Base-by-base conservation (phyloP, 2,797 vertebrate genomes). In the Poeciliopsis presidionis region DNA sequence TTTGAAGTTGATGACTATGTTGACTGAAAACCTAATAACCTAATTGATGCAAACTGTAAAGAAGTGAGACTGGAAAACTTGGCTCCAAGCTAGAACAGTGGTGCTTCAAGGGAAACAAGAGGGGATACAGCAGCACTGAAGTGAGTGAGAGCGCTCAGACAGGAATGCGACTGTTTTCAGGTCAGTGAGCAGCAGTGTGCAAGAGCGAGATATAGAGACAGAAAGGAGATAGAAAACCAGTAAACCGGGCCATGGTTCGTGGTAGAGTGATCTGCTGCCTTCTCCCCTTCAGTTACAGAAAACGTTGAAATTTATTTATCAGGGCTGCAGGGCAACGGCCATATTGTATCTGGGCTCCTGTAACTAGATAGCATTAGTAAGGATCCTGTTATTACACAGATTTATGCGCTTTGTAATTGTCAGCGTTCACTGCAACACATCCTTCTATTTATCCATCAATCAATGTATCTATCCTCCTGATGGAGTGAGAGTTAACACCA, bases 161-260 rank as follows among this genome's bases (percentile, higher is more conserved):
- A 94, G 92, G 94, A 95, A 94, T 94, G 94, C 51, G 70, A 88
- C 85, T 92, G 92, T 95, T 95, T 96, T 95, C 92, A 94, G 95
- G 95, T 96, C 95, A 95, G 88, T 95, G 94, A 93, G 88, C 90
- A 86, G 86, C 86, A 88, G 83, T 78, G 78, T 84, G 79, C 74
- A 80, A 78, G 76, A 49, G 83, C 71, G 43, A 81, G 49, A 83
- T 77, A 87, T 12, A 82, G 80, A 47, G 47, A 86, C 45, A 81
- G 76, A 74, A 78, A 81, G 87, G 86, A 81, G 83, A 84, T 69
- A 83, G 86, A 82, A 89, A 89, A 88, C 85, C 85, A 88, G 85
- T 86, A 90, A 91, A 92, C 83, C 90, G 87, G 90, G 88, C 85
- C 89, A 88, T 72, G 73, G 87, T 93, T 76, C 81, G 80, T 76